Conservation (phyloP, 2,888 invertebrate genomes). For the Plebejus melissa region DNA sequence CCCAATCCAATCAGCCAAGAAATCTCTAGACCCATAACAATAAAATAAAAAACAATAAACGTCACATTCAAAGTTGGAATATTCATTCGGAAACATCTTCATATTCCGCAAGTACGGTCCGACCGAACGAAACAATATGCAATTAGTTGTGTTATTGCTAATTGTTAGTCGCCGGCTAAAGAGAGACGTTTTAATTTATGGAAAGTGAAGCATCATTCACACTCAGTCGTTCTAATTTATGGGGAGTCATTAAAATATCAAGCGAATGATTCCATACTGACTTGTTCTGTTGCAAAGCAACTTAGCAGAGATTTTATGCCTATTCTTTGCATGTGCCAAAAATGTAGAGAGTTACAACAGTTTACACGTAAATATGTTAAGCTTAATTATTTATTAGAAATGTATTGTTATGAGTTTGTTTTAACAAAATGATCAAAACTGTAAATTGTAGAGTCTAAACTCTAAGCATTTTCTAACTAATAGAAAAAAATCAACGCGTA, state of each 20-base stretch:
- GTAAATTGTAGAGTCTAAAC: background rate
- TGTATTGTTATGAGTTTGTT: background rate
- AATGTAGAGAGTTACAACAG: background rate
- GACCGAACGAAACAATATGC: slow-evolving; percentile 48
- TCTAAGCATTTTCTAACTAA: background rate
- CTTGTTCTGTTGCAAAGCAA: background rate
- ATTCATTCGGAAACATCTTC: slow-evolving; percentile 44
- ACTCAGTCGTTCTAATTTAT: background rate
- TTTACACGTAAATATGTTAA: background rate
- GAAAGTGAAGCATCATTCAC: slow-evolving; percentile 20
- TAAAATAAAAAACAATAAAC: slow-evolving; percentile 19
- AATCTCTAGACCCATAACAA: slow-evolving; percentile 3
- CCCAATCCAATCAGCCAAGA: background rate
- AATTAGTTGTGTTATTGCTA: slow-evolving; percentile 57
- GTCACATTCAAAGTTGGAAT: slow-evolving; percentile 25
- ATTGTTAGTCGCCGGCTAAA: slow-evolving; percentile 48
- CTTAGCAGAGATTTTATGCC: background rate
- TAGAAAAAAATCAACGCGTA: background rate
- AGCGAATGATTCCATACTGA: background rate
- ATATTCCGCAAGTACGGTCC: slow-evolving; percentile 31
- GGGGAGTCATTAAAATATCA: slow-evolving; percentile 5
- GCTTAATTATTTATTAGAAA: background rate
- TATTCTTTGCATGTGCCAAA: background rate
- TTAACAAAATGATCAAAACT: too few relatives aligned
- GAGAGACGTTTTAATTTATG: slow-evolving; percentile 24